Percentiles rank a stretch among this genome's conserved stretches.
Evolutionary conservation across 2,888 invertebrate genomes (phyloP).

Genomic region (Abrostola triplasia): DNA sequence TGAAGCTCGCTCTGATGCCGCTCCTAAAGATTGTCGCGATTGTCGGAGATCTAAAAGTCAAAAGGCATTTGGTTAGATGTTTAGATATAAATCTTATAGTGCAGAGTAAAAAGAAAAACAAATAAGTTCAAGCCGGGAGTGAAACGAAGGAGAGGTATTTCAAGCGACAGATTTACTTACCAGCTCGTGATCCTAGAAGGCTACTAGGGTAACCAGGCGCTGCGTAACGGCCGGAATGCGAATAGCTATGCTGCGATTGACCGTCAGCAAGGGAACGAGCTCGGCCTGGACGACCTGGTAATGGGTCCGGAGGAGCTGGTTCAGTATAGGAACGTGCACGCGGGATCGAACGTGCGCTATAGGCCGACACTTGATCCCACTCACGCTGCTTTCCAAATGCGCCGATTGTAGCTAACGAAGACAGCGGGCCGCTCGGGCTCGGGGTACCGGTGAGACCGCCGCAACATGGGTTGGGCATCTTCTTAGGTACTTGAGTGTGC

Average conservation of each 20-base stretch:
- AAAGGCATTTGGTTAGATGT: slow-evolving; percentile 6
- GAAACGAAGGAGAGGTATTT: slow-evolving; percentile 38
- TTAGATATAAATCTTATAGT: neutral
- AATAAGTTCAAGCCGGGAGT: slow-evolving; percentile 39
- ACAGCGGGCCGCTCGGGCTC: slow-evolving; percentile 93
- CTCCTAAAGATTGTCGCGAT: slow-evolving; percentile 95
- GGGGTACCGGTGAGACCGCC: slow-evolving; percentile 91
- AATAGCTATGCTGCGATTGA: slow-evolving; percentile 96
- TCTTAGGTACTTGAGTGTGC: slow-evolving; percentile 91
- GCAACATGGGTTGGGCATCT: slow-evolving; percentile 94
- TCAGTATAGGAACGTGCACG: slow-evolving; percentile 94
- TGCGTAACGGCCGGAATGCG: slow-evolving; percentile 93
- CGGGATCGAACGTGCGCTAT: slow-evolving; percentile 96
- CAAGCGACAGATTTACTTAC: slow-evolving; percentile 70
- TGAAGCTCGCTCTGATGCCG: slow-evolving; percentile 94
- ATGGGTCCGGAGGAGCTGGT: slow-evolving; percentile 90
- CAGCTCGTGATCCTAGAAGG: slow-evolving; percentile 84
- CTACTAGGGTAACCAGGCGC: slow-evolving; percentile 93
- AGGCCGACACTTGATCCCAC: slow-evolving; percentile 93
- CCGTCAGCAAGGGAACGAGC: slow-evolving; percentile 95
- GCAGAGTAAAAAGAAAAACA: slow-evolving; percentile 7
- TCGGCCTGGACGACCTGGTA: slow-evolving; percentile 93
- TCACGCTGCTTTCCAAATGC: slow-evolving; percentile 95
- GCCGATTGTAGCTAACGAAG: slow-evolving; percentile 94
- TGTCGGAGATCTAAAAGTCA: slow-evolving; percentile 92